Conservation (phyloP, 2,797 vertebrate genomes). For the Syndactyla subalaris region DNA sequence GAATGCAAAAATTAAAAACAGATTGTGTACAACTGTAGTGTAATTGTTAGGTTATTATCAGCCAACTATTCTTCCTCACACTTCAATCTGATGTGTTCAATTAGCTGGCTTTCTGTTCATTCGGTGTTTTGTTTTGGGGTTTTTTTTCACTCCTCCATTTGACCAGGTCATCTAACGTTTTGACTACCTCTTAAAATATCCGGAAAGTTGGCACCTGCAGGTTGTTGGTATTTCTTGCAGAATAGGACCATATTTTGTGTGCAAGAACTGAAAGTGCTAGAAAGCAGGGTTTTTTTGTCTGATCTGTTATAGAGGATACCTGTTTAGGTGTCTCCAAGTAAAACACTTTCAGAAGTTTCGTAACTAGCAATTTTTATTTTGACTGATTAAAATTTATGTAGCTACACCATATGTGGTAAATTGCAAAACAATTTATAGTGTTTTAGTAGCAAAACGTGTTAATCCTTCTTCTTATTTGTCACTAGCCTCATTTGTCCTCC, state of each 20-base stretch:
- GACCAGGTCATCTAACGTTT: not conserved
- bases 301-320: not conserved
- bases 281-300: not conserved
- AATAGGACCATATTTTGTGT: not conserved
- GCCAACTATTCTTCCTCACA: not conserved
- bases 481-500: not conserved
- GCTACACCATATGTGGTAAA: not conserved
- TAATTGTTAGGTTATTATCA: not conserved
- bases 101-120: not conserved
- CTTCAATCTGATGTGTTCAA: not conserved
- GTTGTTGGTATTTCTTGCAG: not conserved
- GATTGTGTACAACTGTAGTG: not conserved
- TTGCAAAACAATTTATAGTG: not conserved
- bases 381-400: not conserved
- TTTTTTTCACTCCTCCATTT: not conserved
- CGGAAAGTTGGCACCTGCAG: not conserved
- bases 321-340: not conserved
- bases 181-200: not conserved
- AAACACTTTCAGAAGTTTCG: not conserved
- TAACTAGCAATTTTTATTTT: not conserved
- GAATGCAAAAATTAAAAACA: not conserved
- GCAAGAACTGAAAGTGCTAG: not conserved
- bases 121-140: too few species aligned
- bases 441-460: not conserved
- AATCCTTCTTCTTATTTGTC: not conserved